Evolutionary conservation across 2,888 invertebrate species (phyloP), one percentile per base, ranked within the genome.

Genomic region (Eupithecia abbreviata): DNA sequence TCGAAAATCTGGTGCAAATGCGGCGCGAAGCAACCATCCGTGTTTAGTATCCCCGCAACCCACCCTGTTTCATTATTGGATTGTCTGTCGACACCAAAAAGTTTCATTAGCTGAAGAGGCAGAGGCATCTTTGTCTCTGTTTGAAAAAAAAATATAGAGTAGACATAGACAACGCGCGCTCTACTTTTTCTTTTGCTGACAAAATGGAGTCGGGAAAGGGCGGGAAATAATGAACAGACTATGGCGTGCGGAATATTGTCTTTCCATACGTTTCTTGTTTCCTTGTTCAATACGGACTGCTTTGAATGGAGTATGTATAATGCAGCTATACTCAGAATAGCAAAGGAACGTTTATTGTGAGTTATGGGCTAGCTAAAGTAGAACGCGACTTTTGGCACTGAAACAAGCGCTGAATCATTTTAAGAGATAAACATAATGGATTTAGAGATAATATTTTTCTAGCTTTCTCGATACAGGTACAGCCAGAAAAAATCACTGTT

Each of bases 221-320:
- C 89, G 88, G 82, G 87, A 86, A 88, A 90, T 92, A 93, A 93
- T 92, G 92, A 92, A 92, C 88, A 89, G 82, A 78, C 78, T 74
- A 74, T 79, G 30, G 76, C 77, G 72, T 75, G 79, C 77, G 77
- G 80, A 79, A 82, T 79, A 80, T 81, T 82, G 79, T 82, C 77
- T 82, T 81, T 77, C 75, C 79, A 77, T 82, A 78, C 80, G 78
- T 78, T 74, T 79, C 81, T 80, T 82, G 79, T 82, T 82, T 75
- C 74, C 81, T 79, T 76, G 77, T 81, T 81, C 80, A 80, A 81
- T 82, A 82, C 81, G 77, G 78, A 78, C 78, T 72, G 76, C 75
- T 82, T 82, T 79, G 82, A 79, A 79, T 80, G 80, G 77, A 77
- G 78, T 42, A 79, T 72, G 74, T 49, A 62, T 30, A 30, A 62